Base-by-base conservation (phyloP, 2,888 invertebrate genomes). In the Epistrophe eligans region DNA sequence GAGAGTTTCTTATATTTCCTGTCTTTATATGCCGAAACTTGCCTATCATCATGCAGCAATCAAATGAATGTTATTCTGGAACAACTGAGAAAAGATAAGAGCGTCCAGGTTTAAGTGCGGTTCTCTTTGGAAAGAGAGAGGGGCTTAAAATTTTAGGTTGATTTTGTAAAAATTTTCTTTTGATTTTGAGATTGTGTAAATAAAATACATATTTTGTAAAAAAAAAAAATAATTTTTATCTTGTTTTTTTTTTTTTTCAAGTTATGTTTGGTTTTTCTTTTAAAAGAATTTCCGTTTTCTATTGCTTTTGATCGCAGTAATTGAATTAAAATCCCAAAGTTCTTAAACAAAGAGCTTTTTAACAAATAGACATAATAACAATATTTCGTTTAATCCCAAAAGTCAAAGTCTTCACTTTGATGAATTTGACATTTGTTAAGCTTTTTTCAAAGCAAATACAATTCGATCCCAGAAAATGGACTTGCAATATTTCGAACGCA, bases 1-100 rank as follows among this genome's bases (percentile, higher is more conserved):
- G 91, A 92, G 81, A 90, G 89, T 64, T 92, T 91, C 28, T 89
- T 92, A 89, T 90, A 90, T 52, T 91, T 90, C 48, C 84, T 92
- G 7, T 89, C 89, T 8, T 90, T 90, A 17, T 91, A 92, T 79
- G 91, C 92, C 15, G 91, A 92, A 77, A 87, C 90, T 3, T 92
- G 92, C 55, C 71, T 92, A 40, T 89, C 89, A 62, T 91, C 83
- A 9, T 92, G 92, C 89, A 90, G 88, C 15, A 89, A 89, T 48
- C 91, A 92, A 43, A 90, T 92, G 89, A 89, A 90, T 43, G 89
- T 88, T 45, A 90, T 92, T 13, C 76, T 92, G 43, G 90, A 91
- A 71, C 90, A 90, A 0, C 74, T 92, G 19, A 74, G 89, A 43
- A 90, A 90, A 24, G 89, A 89, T 6, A 89, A 89, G 4, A 74